Evolutionary conservation across 2,888 invertebrate genomes (phyloP), one percentile per base, ranked within the genome.

Genomic region (Acanthosepion pharaonis): DNA sequence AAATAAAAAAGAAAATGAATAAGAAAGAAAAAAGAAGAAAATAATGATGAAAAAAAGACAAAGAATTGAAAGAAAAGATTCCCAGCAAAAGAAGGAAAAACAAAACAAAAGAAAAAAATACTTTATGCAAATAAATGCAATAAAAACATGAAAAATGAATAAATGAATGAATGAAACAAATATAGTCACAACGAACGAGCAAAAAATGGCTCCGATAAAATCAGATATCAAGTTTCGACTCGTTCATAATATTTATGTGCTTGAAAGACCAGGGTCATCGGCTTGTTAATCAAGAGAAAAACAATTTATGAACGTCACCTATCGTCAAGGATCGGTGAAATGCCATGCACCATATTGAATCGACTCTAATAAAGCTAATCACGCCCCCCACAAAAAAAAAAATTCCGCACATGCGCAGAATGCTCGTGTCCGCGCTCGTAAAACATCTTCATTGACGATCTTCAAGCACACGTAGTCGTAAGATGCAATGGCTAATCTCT

Each of bases 231-330:
- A 78, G 15, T 78, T n/a, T 15, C 2, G 1, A 11, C n/a, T 78
- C 78, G 78, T 78, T 78, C 78, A n/a, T 78, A 78, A 78, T 78
- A 78, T 78, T 78, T 78, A 78, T 78, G 78, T 78, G 78, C n/a
- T 78, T n/a, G 15, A 33, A 78, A 78, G 78, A 78, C 15, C 78
- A n/a, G 78, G 78, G n/a, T 33, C 78, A 78, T 78, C n/a, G n/a
- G n/a, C 78, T 78, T 78, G n/a, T 78, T 78, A 78, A 78, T 78
- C 78, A 78, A 78, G 78, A 33, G 78, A 78, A n/a, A 78, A 42
- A 78, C 11, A 78, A 78, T 78, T 78, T 78, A 78, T 78, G 78
- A 78, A 78, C 33, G 78, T 33, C n/a, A 11, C n/a, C n/a, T 33
- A 33, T 15, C n/a, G n/a, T 78, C 78, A 33, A 78, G 78, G 78